Evolutionary conservation across 1,140 invertebrate genomes (phyloP).

Genomic region (Calephelis virginiensis): DNA sequence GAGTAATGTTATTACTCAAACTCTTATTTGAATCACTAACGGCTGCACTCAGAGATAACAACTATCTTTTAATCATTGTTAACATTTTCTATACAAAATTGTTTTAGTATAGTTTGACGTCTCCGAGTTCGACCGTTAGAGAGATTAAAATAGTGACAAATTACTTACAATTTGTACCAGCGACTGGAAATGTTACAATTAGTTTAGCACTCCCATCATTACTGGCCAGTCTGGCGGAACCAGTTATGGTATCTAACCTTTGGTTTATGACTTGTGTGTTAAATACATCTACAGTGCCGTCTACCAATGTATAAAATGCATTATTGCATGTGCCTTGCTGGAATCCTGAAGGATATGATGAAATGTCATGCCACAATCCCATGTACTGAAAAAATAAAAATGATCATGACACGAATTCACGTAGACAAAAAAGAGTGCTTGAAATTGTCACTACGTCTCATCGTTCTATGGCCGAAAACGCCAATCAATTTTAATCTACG

Average conservation of each 20-base stretch:
- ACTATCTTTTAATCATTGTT: too few relatives aligned
- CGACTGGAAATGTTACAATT: constrained; percentile 49
- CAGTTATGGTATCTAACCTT: constrained; percentile 39
- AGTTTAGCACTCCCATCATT: constrained; percentile 49
- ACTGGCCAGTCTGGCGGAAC: constrained; percentile 35
- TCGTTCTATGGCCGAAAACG: too few relatives aligned
- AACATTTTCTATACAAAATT: too few relatives aligned
- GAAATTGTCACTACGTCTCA: too few relatives aligned
- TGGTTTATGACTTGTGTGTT: constrained; percentile 58
- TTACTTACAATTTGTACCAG: constrained; percentile 46
- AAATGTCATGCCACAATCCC: constrained; percentile 57
- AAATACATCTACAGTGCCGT: constrained; percentile 40
- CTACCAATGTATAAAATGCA: constrained; percentile 41
- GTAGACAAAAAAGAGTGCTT: too few relatives aligned
- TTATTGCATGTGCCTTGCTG: constrained; percentile 53
- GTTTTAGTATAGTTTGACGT: too few relatives aligned
- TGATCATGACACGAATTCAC: background rate
- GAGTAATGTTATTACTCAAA: too few relatives aligned
- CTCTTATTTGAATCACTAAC: too few relatives aligned
- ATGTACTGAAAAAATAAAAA: constrained; percentile 48
- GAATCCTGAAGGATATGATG: constrained; percentile 47
- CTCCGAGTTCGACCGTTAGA: too few relatives aligned
- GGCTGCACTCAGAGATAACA: too few relatives aligned
- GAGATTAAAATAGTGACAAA: background rate
- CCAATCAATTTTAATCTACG: too few relatives aligned